A percentile compares a stretch with the other conserved stretches of the same genome.
phyloP scores from a whole-genome alignment of 2,888 invertebrate genomes.

The Apamea anceps region DNA sequence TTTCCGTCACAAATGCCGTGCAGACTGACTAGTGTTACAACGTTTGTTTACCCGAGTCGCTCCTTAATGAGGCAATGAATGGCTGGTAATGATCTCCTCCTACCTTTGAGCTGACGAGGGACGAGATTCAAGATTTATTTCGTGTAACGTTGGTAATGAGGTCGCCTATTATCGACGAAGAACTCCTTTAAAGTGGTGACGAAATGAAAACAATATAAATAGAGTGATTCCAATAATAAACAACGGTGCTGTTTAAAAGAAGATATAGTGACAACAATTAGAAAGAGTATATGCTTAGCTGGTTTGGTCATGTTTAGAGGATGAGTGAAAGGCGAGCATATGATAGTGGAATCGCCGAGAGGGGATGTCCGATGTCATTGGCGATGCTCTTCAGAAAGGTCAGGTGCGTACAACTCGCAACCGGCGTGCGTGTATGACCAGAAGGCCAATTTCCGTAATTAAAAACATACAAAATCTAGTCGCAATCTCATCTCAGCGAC shows the following conservation, averaged over 20 bases:
- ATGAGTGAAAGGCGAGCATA: too few species aligned
- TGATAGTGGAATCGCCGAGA: too few species aligned
- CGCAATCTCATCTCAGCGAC: too few species aligned
- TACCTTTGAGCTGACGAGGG: background rate
- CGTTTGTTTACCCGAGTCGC: constrained; percentile 25
- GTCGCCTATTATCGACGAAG: background rate
- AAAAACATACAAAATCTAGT: too few species aligned
- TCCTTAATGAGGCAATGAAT: constrained; percentile 50
- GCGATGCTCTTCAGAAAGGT: too few species aligned
- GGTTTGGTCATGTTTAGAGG: too few species aligned
- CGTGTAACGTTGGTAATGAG: background rate
- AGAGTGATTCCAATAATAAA: background rate
- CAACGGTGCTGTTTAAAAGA: background rate
- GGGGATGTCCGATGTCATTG: too few species aligned
- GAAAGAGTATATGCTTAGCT: background rate
- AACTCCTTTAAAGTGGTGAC: background rate
- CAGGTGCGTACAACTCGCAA: too few species aligned
- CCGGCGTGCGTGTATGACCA: too few species aligned
- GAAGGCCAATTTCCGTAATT: too few species aligned
- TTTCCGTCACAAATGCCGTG: constrained; percentile 28
- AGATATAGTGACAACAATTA: background rate
- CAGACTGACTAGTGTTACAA: background rate
- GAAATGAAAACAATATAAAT: background rate
- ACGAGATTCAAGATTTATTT: background rate
- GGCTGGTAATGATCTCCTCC: constrained; percentile 12